Evolutionary conservation across 2,888 invertebrate genomes (phyloP).

Genomic region (Panzeria rudis): DNA sequence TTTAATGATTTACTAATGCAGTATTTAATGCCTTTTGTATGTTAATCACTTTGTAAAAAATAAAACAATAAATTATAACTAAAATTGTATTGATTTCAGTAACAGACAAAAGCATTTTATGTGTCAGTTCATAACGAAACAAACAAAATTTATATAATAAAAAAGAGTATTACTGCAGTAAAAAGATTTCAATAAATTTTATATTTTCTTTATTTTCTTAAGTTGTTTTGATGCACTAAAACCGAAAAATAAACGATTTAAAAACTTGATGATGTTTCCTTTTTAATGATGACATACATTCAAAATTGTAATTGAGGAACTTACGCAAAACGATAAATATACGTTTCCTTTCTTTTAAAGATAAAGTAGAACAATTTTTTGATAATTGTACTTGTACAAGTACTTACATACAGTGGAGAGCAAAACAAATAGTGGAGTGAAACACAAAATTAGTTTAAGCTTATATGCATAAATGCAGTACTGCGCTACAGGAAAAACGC

Average conservation of each 20-base stretch:
- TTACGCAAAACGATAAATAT: constrained; percentile 56
- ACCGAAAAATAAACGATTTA: neutral
- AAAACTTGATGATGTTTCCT: constrained; percentile 42
- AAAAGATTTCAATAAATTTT: constrained; percentile 33
- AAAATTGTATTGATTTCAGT: constrained; percentile 56
- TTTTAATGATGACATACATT: constrained; percentile 61
- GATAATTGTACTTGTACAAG: constrained; percentile 20
- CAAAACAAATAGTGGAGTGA: neutral
- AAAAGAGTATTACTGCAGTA: constrained; percentile 22
- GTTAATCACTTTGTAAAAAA: constrained; percentile 59
- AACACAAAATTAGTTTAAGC: too few relatives aligned
- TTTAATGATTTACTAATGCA: constrained; percentile 73
- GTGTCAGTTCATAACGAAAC: constrained; percentile 34
- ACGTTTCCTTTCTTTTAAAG: constrained; percentile 54
- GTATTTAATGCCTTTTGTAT: constrained; percentile 72
- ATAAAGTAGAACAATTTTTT: constrained; percentile 61
- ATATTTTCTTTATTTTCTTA: constrained; percentile 5
- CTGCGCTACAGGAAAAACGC: too few relatives aligned
- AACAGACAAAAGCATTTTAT: constrained; percentile 39
- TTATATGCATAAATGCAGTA: too few relatives aligned
- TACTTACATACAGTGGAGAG: constrained; percentile 19
- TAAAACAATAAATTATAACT: constrained; percentile 48
- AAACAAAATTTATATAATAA: neutral
- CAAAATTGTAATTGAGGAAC: constrained; percentile 54
- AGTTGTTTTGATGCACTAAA: constrained; percentile 25